Base-by-base conservation (phyloP, 2,888 invertebrate genomes). In the Eurytoma californica region DNA sequence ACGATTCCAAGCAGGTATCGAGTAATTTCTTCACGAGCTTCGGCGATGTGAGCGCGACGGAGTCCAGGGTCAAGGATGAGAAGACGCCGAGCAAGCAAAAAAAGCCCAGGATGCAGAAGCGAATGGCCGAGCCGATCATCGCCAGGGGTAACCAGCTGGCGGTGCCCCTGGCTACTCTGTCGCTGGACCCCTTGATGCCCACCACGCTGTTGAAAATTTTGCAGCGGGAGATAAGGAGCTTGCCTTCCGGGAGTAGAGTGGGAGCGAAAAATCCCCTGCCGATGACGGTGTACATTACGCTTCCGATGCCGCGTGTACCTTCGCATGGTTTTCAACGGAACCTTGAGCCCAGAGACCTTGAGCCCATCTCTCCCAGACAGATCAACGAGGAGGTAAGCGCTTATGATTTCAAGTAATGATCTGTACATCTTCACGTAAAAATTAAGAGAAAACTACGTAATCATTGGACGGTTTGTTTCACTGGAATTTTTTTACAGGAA, bases 271-370 rank as follows among this genome's bases (percentile, higher is more conserved):
- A 7, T 39, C 89, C 88, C 0, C 87, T 88, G n/a, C 90, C 90
- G 2, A 87, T 89, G 49, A 89, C 89, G 82, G 87, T 90, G 20
- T 81, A 86, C 51, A 86, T 90, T 0, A 90, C 84, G 18, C 81
- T 83, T 57, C 82, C 82, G 9, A 82, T 83, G 47, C 82, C 84
- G 3, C 83, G 83, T 60, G 76, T 81, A 18, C 53, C 63, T 0
- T 16, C 57, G 0, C 39, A 63, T 3, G 68, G 73, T 3, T 51
- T 53, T 39, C 72, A 60, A 13, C 63, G 47, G 14, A 57, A 30
- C 12, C 3, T 24, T 7, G 55, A 53, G 13, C 3, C 60, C 0
- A 63, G 61, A 0, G 14, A 61, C 53, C 0, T 5, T 0, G 53
- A 53, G 53, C 53, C 53, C 18, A 18, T 70, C n/a, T 20, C 72